Conservation (phyloP, 1,140 invertebrate species). For the Protaetia brevitarsis region DNA sequence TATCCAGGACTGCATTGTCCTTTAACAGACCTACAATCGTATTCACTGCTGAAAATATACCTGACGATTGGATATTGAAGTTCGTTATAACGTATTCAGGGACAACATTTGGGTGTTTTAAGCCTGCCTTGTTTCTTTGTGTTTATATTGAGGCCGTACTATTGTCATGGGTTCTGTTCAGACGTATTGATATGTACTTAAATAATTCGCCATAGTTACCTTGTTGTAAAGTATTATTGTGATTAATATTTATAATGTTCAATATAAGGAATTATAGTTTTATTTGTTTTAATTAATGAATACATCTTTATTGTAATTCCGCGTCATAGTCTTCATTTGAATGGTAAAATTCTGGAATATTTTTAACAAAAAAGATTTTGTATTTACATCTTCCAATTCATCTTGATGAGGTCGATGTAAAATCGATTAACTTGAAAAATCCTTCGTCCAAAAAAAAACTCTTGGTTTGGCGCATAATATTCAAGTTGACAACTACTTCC, state of each 20-base stretch:
- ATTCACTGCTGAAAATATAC: slow-evolving; percentile 7
- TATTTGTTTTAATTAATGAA: background rate
- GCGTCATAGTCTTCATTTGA: background rate
- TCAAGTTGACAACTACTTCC: too few species aligned
- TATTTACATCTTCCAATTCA: too few species aligned
- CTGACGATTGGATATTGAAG: background rate
- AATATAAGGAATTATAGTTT: background rate
- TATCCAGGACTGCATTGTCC: background rate
- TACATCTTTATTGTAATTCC: background rate
- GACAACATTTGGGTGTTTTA: background rate
- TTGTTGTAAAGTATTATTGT: slow-evolving; percentile 3
- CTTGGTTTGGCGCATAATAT: too few species aligned
- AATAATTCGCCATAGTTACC: background rate
- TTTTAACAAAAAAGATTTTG: too few species aligned
- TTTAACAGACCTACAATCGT: slow-evolving; percentile 4
- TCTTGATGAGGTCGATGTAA: too few species aligned
- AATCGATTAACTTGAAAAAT: too few species aligned
- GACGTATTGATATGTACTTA: slow-evolving; percentile 19
- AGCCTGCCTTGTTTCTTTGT: slow-evolving; percentile 2
- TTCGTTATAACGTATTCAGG: slow-evolving; percentile 1
- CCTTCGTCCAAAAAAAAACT: too few species aligned
- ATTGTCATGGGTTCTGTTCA: slow-evolving; percentile 1
- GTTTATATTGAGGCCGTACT: background rate
- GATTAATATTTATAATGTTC: slow-evolving; percentile 2
- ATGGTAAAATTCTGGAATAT: too few species aligned